These are phyloP conservation scores for Cryptophagus acutangulus DNA, from an alignment of 2,888 invertebrate species.

Conservation along the genomic window DNA sequence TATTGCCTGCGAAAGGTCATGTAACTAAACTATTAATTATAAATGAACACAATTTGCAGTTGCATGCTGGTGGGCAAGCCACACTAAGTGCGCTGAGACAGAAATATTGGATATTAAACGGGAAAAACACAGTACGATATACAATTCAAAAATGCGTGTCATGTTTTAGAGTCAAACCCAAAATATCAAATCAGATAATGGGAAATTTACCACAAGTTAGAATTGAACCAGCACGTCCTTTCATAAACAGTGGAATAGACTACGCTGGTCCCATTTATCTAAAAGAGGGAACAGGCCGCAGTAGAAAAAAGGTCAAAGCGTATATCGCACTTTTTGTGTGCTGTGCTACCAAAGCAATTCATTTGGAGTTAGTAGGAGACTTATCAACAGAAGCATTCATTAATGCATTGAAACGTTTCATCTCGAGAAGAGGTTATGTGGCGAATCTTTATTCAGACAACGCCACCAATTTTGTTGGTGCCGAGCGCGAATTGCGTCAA, in stretches of 20 bases:
- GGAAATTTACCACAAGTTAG: constrained; percentile 15
- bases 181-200: constrained; percentile 11
- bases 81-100: constrained; percentile 12
- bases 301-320: constrained; percentile 12
- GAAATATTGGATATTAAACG: constrained; percentile 17
- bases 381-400: constrained; percentile 26
- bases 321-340: constrained; percentile 19
- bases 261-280: constrained; percentile 18
- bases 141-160: constrained; percentile 11
- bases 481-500: constrained; percentile 11
- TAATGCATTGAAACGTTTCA: constrained; percentile 24
- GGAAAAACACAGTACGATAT: constrained; percentile 10
- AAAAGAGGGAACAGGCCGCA: constrained; percentile 10
- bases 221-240: constrained; percentile 12
- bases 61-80: constrained; percentile 17
- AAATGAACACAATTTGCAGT: constrained; percentile 10
- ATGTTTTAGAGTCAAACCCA: constrained; percentile 16
- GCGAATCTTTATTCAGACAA: constrained; percentile 24
- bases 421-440: constrained; percentile 25
- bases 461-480: constrained; percentile 25
- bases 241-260: constrained; percentile 17
- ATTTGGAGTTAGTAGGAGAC: constrained; percentile 27
- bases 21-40: constrained; percentile 12
- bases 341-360: constrained; percentile 26
- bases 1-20: constrained; percentile 12